Evolutionary conservation across 2,797 vertebrate species (phyloP), one percentile per base, ranked within the genome.

Genomic region (Saguinus oedipus): DNA sequence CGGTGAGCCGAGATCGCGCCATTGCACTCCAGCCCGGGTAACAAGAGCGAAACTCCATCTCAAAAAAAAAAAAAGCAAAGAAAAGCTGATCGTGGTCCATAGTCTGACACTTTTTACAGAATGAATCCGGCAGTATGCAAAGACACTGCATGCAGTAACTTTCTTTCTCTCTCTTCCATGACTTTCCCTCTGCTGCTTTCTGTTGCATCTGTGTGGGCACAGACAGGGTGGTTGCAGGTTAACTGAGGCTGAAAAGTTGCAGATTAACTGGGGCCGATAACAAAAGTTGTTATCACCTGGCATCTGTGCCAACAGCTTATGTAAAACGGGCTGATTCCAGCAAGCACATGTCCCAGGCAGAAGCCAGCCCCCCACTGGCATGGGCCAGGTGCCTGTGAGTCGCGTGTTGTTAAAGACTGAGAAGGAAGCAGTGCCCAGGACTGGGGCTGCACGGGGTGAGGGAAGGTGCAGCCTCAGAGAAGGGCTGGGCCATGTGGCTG

Each of bases 401-500:
- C 74, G 6, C 13, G 50, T 2, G 0, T n/a, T 30, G n/a, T 90
- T 88, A 36, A 36, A 9, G 48, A 57, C 79, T 33, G n/a, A 53
- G 80, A 64, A 68, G 12, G n/a, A 90, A 79, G 74, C 85, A 30
- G 46, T 0, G 10, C 68, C 5, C 9, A 36, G 70, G 64, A 30
- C 89, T n/a, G 33, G 36, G 88, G 44, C 82, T 7, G 15, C 3
- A 4, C 22, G 42, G 33, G 86, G 61, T 5, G 1, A 1, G n/a
- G 59, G 44, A 59, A 84, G 76, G 85, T 46, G 90, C 74, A 39
- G 93, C 36, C 59, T 90, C 74, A 0, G 44, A 72, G 72, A 36
- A 80, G 86, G 88, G 59, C 44, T 12, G 68, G 94, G 53, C 42
- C 79, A 76, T 36, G 94, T 91, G 94, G 97, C 84, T 92, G 82